These are phyloP conservation scores for Montifringilla adamsi DNA, from an alignment of 2,113 vertebrate species.

Conservation along the genomic window DNA sequence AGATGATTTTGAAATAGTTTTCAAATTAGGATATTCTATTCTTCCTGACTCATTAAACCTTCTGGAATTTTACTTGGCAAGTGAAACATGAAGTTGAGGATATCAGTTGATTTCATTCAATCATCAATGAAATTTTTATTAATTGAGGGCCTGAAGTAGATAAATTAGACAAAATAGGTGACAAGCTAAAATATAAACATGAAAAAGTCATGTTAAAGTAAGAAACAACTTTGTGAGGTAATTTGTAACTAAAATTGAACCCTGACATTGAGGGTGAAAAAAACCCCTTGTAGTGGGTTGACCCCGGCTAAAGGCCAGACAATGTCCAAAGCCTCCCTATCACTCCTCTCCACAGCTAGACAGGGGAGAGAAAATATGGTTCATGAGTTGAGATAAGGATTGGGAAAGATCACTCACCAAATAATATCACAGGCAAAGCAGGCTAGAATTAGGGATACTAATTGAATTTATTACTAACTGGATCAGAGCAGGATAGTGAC, in stretches of 20 bases:
- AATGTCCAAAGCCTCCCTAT: not conserved
- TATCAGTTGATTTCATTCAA: not conserved
- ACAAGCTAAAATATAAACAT: not conserved
- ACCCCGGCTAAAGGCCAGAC: not conserved
- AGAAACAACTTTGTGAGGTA: not conserved
- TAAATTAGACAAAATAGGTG: not conserved
- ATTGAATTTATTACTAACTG: not conserved
- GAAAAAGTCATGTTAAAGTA: not conserved
- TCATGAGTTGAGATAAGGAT: not conserved
- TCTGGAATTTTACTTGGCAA: not conserved
- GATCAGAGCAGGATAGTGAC: not conserved
- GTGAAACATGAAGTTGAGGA: not conserved
- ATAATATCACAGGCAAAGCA: not conserved
- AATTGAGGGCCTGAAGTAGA: not conserved
- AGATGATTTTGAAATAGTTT: not conserved
- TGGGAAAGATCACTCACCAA: not conserved
- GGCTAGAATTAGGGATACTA: not conserved
- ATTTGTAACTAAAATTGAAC: not conserved
- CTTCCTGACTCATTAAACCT: not conserved
- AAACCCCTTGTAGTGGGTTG: rapidly evolving
- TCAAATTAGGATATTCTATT: not conserved
- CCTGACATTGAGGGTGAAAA: not conserved
- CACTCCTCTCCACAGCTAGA: not conserved
- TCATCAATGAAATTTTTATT: not conserved
- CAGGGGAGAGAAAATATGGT: not conserved